These are phyloP conservation scores for Oligia latruncula DNA, from an alignment of 2,888 invertebrate genomes.

Conservation along the genomic window DNA sequence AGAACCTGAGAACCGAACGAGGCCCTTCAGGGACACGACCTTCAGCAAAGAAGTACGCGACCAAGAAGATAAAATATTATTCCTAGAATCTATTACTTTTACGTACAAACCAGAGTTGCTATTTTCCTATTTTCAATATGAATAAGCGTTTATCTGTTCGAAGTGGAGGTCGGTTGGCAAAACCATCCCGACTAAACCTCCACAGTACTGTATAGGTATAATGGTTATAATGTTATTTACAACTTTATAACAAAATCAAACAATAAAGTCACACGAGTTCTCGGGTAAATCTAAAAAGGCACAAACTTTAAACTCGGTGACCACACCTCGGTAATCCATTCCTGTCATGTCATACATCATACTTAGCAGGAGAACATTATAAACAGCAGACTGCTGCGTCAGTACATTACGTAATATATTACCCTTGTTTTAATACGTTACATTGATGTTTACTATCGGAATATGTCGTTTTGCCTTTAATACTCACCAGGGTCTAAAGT, in stretches of 20 bases:
- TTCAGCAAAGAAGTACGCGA: no score
- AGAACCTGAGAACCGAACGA: no score
- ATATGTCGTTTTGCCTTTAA: background rate
- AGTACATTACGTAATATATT: conserved; percentile 10
- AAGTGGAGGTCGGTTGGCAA: background rate
- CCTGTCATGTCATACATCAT: conserved; percentile 20
- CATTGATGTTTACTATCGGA: background rate
- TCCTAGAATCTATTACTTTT: background rate
- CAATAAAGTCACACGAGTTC: background rate
- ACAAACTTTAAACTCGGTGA: conserved; percentile 27
- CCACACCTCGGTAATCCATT: background rate
- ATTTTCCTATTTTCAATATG: background rate
- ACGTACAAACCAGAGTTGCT: background rate
- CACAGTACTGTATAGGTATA: background rate
- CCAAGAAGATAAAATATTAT: no score
- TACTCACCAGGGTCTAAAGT: background rate
- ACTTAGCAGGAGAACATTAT: conserved; percentile 9
- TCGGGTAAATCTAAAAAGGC: background rate
- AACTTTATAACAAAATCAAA: background rate
- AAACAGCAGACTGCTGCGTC: conserved; percentile 31
- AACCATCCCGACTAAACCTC: background rate
- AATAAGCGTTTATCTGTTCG: background rate
- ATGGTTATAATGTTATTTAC: background rate
- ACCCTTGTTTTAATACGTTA: background rate
- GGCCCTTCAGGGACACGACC: no score